phyloP scores from a whole-genome alignment of 2,797 vertebrate species.

The Clarias pachynema region DNA sequence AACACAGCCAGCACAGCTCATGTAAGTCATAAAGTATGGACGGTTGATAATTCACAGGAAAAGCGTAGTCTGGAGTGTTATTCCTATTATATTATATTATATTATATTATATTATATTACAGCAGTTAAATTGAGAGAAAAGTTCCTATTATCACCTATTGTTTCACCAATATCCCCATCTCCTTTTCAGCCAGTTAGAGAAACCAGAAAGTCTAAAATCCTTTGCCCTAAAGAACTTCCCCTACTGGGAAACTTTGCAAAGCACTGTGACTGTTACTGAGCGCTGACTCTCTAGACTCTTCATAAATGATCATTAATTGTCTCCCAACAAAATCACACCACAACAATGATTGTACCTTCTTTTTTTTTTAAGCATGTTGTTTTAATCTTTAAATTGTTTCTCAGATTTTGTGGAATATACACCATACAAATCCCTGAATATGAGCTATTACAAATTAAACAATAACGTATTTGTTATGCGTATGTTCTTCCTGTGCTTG shows the following conservation, averaged over 20 bases:
- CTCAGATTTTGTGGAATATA: too few species aligned
- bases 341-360: neutral
- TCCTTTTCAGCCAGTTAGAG: neutral
- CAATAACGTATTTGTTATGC: too few species aligned
- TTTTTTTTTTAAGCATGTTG: neutral
- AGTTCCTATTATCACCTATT: neutral
- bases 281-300: neutral
- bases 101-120: neutral
- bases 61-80: neutral
- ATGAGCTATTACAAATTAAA: too few species aligned
- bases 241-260: neutral
- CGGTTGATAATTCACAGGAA: neutral
- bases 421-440: too few species aligned
- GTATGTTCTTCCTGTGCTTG: too few species aligned
- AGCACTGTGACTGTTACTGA: neutral
- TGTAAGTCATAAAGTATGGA: constrained; percentile 59
- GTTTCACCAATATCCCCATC: neutral
- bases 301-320: neutral
- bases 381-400: too few species aligned
- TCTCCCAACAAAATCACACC: neutral
- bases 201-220: neutral
- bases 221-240: neutral
- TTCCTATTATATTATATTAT: too few species aligned
- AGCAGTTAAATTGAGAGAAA: neutral
- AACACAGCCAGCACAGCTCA: constrained; percentile 73